phyloP scores from a whole-genome alignment of 1,140 invertebrate genomes.

The Stegodyphus mimosarum region DNA sequence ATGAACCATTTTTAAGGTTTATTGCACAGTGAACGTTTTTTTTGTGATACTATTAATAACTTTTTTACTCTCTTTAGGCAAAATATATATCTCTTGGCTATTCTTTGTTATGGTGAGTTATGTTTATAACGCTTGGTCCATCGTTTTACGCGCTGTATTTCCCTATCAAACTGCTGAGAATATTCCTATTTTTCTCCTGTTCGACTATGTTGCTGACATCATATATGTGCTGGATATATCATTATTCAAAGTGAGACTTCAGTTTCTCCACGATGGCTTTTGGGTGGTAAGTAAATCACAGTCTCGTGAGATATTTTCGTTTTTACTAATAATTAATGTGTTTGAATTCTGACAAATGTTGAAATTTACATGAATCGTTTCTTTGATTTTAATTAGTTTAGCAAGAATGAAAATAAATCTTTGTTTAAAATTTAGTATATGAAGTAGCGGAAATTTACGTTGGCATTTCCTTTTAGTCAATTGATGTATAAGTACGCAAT shows the following conservation, averaged over 20 bases:
- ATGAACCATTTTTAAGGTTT: no score
- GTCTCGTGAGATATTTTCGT: neutral
- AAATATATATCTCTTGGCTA: slow-evolving; percentile 83
- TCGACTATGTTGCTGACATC: slow-evolving; percentile 84
- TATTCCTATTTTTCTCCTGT: slow-evolving; percentile 77
- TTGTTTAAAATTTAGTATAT: no score
- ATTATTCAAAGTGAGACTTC: slow-evolving; percentile 82
- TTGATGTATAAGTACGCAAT: no score
- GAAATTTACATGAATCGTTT: no score
- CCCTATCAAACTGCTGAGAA: slow-evolving; percentile 83
- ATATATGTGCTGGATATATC: slow-evolving; percentile 87
- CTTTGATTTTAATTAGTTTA: no score
- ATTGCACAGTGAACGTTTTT: no score
- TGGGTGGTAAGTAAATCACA: slow-evolving; percentile 73
- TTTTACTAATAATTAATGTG: no score
- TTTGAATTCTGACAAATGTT: no score
- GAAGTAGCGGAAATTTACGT: no score
- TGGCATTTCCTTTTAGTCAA: no score
- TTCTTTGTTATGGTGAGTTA: slow-evolving; percentile 81
- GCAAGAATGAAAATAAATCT: no score
- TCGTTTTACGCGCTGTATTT: slow-evolving; percentile 85
- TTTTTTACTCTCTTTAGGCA: slow-evolving; percentile 3
- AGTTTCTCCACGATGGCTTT: slow-evolving; percentile 81
- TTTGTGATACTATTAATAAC: no score
- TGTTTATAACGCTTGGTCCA: slow-evolving; percentile 88